A percentile compares a stretch with the other conserved stretches of the same genome.
Evolutionary conservation across 2,888 invertebrate species (phyloP).

Genomic region (Drosophila prolongata): DNA sequence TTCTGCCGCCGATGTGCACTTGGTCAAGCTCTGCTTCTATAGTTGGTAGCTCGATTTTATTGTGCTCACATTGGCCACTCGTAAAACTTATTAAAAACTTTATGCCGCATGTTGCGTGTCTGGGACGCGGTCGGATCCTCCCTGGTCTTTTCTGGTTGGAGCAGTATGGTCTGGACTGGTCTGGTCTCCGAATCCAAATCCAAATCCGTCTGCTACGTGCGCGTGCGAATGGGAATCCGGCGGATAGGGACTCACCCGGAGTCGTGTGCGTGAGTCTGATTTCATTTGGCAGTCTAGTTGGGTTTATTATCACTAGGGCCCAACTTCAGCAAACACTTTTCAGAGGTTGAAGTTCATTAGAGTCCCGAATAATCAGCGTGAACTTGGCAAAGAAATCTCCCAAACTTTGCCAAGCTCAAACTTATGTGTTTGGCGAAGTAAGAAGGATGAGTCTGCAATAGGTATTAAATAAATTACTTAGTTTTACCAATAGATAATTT

Average conservation of each 20-base stretch:
- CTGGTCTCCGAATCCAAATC: constrained; percentile 2
- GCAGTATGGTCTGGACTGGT: constrained; percentile 7
- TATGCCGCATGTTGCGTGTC: constrained; percentile 66
- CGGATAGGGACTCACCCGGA: constrained; percentile 51
- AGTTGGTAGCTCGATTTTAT: constrained; percentile 73
- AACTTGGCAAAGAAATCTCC: constrained; percentile 12
- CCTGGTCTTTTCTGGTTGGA: constrained; percentile 1
- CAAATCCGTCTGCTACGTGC: constrained; percentile 32
- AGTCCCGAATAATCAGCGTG: constrained; percentile 26
- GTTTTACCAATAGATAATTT: no score
- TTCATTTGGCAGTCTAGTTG: constrained; percentile 55
- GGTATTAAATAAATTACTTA: no score
- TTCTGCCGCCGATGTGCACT: constrained; percentile 17
- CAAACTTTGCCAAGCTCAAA: not conserved
- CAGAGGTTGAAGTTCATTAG: constrained; percentile 62
- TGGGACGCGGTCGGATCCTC: constrained; percentile 26
- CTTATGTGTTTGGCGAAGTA: no score
- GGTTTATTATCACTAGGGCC: constrained; percentile 55
- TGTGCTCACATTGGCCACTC: constrained; percentile 78
- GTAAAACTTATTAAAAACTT: constrained; percentile 81
- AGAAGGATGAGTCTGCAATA: no score
- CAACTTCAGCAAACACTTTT: constrained; percentile 36
- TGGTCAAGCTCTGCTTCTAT: constrained; percentile 41
- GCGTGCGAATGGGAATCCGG: constrained; percentile 7
- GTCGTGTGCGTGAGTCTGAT: constrained; percentile 55